phyloP scores from a whole-genome alignment of 2,797 vertebrate genomes.

The Acropternis orthonyx region DNA sequence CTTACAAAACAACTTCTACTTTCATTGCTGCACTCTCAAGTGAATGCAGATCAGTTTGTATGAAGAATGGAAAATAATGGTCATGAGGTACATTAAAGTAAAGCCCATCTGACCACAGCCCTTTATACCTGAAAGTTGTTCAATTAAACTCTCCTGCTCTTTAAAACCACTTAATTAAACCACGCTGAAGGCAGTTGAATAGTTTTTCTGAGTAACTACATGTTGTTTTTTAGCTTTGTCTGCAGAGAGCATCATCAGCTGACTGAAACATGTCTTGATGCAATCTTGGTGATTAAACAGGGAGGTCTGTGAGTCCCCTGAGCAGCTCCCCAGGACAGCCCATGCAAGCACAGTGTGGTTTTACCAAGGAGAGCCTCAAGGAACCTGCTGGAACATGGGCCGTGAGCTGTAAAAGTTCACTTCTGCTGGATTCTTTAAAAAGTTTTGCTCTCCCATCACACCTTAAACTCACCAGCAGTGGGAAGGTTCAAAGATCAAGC shows the following conservation, averaged over 20 bases:
- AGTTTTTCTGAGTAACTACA: neutral
- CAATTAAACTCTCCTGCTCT: neutral
- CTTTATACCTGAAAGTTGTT: neutral
- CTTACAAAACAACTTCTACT: neutral
- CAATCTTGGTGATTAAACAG: accelerated
- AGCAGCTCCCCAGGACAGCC: neutral
- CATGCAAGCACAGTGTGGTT: neutral
- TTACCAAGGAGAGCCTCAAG: neutral
- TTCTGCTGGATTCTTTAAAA: neutral
- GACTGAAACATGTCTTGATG: accelerated
- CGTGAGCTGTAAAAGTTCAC: neutral
- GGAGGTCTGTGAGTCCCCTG: accelerated
- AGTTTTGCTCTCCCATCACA: neutral
- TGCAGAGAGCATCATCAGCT: accelerated
- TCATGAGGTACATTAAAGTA: too few relatives aligned
- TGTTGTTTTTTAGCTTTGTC: neutral
- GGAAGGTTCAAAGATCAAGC: neutral
- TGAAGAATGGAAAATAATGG: neutral
- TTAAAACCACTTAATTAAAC: neutral
- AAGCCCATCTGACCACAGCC: neutral
- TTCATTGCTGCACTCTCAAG: neutral
- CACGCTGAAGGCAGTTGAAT: neutral
- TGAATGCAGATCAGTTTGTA: too few relatives aligned
- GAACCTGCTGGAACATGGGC: neutral
- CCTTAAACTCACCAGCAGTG: neutral